phyloP scores from a whole-genome alignment of 2,888 invertebrate species.

The Meteorus colon region DNA sequence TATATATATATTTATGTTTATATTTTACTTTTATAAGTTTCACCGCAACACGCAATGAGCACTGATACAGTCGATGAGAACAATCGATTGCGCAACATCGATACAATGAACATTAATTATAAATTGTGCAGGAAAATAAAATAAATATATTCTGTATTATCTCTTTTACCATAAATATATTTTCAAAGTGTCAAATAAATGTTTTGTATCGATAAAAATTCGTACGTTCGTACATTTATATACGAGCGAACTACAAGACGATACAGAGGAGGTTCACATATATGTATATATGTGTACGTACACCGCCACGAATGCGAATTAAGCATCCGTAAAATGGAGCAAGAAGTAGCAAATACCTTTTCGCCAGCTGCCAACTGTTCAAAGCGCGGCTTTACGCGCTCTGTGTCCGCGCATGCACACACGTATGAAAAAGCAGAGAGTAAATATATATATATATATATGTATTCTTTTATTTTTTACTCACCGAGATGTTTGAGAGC shows the following conservation, averaged over 20 bases:
- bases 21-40: slow-evolving; percentile 25
- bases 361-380: slow-evolving; percentile 64
- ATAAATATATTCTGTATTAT: neutral
- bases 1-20: no score
- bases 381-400: slow-evolving; percentile 30
- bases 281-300: neutral
- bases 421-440: neutral
- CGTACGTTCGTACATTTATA: neutral
- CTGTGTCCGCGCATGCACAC: slow-evolving; percentile 19
- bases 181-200: no score
- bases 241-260: neutral
- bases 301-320: slow-evolving; percentile 51
- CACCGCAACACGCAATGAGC: neutral
- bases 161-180: neutral
- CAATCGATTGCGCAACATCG: slow-evolving; percentile 21
- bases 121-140: neutral
- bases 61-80: neutral
- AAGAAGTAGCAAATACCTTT: slow-evolving; percentile 69
- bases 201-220: neutral
- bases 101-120: neutral
- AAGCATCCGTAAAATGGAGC: slow-evolving; percentile 68
- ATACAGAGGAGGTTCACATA: neutral
- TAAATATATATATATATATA: neutral
- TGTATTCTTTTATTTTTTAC: neutral
- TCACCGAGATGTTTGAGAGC: no score